Percentiles rank a stretch among this genome's conserved stretches.
Conservation (phyloP, 2,797 vertebrate species). For the Clarias fuscus region DNA sequence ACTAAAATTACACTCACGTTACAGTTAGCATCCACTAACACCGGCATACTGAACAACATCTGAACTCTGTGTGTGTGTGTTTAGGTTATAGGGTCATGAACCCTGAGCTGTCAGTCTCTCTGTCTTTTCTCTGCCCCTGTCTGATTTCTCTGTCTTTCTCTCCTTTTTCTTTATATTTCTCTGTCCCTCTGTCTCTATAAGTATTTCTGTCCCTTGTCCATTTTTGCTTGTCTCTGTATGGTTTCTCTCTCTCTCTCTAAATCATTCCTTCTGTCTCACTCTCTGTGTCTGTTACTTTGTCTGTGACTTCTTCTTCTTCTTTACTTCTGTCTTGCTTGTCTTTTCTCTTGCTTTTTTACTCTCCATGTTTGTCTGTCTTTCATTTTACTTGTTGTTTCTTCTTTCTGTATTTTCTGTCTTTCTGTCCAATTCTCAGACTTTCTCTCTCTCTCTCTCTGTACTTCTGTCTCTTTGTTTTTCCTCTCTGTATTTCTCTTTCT, state of each 20-base stretch:
- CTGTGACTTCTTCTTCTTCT: no score
- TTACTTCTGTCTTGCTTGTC: no score
- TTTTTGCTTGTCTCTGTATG: no score
- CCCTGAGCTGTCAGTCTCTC: neutral
- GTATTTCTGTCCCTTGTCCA: constrained; percentile 66
- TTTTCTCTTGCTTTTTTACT: no score
- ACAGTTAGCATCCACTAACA: neutral
- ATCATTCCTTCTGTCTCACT: no score
- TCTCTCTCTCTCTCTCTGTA: constrained; percentile 39
- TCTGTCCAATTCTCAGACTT: neutral
- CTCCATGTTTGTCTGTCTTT: no score
- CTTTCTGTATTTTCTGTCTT: no score
- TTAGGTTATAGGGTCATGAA: neutral
- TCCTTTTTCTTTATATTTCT: constrained; percentile 47
- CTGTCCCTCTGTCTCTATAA: constrained; percentile 62
- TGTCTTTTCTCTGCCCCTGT: neutral
- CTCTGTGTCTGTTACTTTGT: no score
- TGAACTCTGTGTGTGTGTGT: neutral
- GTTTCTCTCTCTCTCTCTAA: no score
- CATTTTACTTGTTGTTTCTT: no score
- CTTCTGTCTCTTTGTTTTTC: constrained; percentile 62
- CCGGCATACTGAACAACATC: no score
- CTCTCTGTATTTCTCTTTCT: constrained; percentile 59
- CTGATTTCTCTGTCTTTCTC: neutral
- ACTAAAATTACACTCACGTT: neutral